A percentile compares a stretch with the other conserved stretches of the same genome.
These are phyloP conservation scores for Argopecten irradians DNA, from an alignment of 1,140 invertebrate species.

Conservation along the genomic window DNA sequence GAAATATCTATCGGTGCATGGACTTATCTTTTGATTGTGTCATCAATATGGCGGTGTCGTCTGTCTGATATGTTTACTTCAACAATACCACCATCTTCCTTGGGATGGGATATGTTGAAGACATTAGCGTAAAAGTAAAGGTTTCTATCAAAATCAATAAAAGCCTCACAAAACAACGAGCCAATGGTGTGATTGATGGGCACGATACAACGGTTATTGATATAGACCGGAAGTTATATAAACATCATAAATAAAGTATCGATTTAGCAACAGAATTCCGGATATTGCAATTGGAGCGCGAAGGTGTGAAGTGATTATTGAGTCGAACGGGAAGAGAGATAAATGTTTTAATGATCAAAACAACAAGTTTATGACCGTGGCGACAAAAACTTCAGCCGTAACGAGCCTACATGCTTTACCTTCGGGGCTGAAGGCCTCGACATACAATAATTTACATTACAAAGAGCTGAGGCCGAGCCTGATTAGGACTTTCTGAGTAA, in stretches of 20 bases:
- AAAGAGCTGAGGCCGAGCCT: neutral
- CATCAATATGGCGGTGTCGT: too few relatives aligned
- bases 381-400: neutral
- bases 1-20: too few relatives aligned
- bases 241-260: neutral
- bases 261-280: neutral
- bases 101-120: neutral
- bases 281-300: neutral
- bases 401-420: neutral
- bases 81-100: neutral
- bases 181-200: neutral
- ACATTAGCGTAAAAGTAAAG: neutral
- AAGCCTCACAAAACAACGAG: neutral
- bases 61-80: too few relatives aligned
- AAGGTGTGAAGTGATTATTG: constrained; percentile 2
- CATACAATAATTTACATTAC: neutral
- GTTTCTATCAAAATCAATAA: neutral
- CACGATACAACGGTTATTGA: too few relatives aligned
- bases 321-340: neutral
- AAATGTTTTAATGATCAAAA: constrained; percentile 10
- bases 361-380: neutral
- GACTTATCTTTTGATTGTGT: too few relatives aligned
- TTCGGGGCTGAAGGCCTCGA: neutral
- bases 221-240: neutral
- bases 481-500: constrained; percentile 16